phyloP scores from a whole-genome alignment of 2,113 vertebrate species.

The Oryzias woworae region DNA sequence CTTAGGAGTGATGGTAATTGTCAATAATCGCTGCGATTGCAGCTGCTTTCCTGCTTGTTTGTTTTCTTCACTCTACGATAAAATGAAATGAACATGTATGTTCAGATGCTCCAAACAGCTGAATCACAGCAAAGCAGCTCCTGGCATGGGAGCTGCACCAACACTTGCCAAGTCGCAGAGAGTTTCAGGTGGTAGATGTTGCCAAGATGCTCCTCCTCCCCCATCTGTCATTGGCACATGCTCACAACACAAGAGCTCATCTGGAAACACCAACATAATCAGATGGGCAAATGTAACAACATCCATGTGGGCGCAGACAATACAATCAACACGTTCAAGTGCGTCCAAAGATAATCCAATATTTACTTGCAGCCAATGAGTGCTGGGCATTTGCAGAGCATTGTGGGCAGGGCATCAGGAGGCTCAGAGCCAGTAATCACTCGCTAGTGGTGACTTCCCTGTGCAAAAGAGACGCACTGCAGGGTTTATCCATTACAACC shows the following conservation, averaged over 20 bases:
- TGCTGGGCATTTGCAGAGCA: constrained; percentile 6
- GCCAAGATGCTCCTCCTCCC: constrained; percentile 18
- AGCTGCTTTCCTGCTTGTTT: no score
- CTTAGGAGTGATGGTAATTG: not conserved
- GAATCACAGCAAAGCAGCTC: no score
- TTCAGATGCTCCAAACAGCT: no score
- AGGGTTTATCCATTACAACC: constrained; percentile 37
- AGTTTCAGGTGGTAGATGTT: constrained; percentile 18
- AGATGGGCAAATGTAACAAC: constrained; percentile 32
- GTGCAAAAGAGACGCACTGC: not conserved
- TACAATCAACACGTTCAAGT: constrained; percentile 1
- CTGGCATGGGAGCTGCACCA: not conserved
- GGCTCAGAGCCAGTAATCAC: constrained; percentile 32
- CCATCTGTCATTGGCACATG: constrained; percentile 47
- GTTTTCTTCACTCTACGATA: no score
- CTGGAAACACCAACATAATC: constrained; percentile 8
- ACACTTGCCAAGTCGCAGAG: constrained; percentile 8
- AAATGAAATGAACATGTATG: no score
- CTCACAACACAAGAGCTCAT: not conserved
- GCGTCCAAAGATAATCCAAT: constrained; percentile 21
- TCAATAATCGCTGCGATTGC: not conserved
- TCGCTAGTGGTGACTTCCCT: constrained; percentile 17
- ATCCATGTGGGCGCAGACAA: not conserved
- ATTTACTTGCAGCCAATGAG: not conserved
- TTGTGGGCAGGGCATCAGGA: not conserved